These are phyloP conservation scores for Drosophila tsacasi DNA, from an alignment of 1,140 invertebrate species.

Conservation along the genomic window DNA sequence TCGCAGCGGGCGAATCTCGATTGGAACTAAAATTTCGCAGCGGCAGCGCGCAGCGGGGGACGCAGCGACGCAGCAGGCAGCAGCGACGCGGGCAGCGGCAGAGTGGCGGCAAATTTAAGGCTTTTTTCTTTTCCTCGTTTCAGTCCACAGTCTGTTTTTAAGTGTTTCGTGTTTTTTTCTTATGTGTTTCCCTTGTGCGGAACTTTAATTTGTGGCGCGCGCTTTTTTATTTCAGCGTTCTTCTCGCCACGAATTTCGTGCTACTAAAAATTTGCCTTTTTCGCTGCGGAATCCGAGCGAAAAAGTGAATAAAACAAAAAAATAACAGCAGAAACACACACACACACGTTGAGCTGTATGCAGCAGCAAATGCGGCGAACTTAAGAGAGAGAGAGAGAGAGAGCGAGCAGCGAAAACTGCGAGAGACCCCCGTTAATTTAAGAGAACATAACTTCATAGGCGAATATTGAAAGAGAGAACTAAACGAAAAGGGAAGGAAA, in stretches of 20 bases:
- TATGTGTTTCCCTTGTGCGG: constrained; percentile 5
- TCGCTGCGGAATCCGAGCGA: constrained; percentile 63
- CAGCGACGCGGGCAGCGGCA: constrained; percentile 19
- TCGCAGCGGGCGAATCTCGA: constrained; percentile 37
- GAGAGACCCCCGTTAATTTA: constrained; percentile 3
- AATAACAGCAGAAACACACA: constrained; percentile 38
- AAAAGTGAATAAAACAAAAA: constrained; percentile 58
- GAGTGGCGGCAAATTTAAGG: constrained; percentile 31
- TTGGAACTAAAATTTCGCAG: constrained; percentile 34
- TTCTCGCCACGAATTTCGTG: constrained; percentile 74
- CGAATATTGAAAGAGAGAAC: background rate
- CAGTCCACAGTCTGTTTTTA: constrained; percentile 3
- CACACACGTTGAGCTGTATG: constrained; percentile 31
- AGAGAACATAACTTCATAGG: constrained; percentile 3
- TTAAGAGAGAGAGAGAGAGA: background rate
- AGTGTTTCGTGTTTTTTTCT: constrained; percentile 3
- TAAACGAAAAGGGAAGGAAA: background rate
- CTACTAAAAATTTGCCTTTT: constrained; percentile 62
- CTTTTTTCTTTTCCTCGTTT: constrained; percentile 3
- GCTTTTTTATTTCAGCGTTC: constrained; percentile 40
- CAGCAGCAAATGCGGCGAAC: constrained; percentile 38
- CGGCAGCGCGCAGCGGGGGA: constrained; percentile 30
- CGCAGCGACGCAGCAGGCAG: constrained; percentile 12
- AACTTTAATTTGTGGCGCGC: constrained; percentile 39
- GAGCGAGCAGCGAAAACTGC: background rate